A percentile compares a stretch with the other conserved stretches of the same genome.
phyloP scores from a whole-genome alignment of 2,113 vertebrate species.

The Polypterus senegalus region DNA sequence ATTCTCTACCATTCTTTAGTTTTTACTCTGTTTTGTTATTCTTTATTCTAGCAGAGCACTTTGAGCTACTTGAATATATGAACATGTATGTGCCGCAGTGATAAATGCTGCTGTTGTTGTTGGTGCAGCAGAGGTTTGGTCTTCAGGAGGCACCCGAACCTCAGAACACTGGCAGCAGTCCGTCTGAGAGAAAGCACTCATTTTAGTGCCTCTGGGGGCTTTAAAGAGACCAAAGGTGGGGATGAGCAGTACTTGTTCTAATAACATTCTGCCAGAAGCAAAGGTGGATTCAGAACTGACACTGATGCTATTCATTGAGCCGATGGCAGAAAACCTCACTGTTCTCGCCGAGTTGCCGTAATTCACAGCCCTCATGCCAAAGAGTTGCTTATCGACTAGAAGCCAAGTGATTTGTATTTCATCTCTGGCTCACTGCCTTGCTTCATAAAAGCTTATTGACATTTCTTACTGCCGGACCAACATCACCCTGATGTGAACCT shows the following conservation, averaged over 20 bases:
- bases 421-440: neutral
- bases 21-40: too few relatives aligned
- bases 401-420: neutral
- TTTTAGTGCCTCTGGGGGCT: conserved; percentile 33
- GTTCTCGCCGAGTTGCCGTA: neutral
- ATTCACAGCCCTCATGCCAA: neutral
- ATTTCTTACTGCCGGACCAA: neutral
- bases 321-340: neutral
- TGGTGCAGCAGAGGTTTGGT: too few relatives aligned
- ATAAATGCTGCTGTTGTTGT: too few relatives aligned
- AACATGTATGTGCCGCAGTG: too few relatives aligned
- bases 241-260: conserved; percentile 12
- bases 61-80: too few relatives aligned
- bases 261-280: neutral
- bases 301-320: conserved; percentile 15
- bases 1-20: too few relatives aligned
- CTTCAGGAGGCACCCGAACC: too few relatives aligned
- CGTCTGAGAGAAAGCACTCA: neutral
- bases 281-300: neutral
- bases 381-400: neutral
- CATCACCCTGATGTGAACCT: neutral
- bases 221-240: conserved; percentile 17
- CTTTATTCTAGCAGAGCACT: too few relatives aligned
- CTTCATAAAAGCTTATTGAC: neutral
- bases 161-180: too few relatives aligned